phyloP scores from a whole-genome alignment of 2,888 invertebrate genomes.

The Oscheius onirici region DNA sequence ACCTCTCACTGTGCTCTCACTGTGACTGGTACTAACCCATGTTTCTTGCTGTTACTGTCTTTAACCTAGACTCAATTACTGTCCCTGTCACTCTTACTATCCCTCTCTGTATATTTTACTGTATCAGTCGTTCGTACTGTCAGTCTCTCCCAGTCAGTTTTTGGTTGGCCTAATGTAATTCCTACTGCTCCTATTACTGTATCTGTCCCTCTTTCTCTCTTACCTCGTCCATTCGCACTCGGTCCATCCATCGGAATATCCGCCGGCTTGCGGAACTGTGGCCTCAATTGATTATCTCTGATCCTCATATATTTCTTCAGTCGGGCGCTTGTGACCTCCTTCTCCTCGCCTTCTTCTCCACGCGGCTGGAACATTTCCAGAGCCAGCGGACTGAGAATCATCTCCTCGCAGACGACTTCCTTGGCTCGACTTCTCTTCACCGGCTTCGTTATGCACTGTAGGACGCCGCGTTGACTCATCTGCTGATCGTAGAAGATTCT shows the following conservation, averaged over 20 bases:
- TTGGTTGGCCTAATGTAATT: no score
- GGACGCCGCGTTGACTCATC: slow-evolving; percentile 85
- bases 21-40: no score
- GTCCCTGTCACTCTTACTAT: no score
- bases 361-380: slow-evolving; percentile 91
- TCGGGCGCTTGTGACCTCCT: slow-evolving; percentile 68
- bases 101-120: no score
- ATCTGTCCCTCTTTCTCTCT: neutral
- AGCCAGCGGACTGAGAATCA: slow-evolving; percentile 94
- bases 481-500: slow-evolving; percentile 85
- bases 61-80: no score
- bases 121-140: no score
- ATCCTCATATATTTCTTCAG: slow-evolving; percentile 66
- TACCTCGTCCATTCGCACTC: slow-evolving; percentile 70
- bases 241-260: slow-evolving; percentile 76
- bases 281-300: slow-evolving; percentile 71
- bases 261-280: slow-evolving; percentile 74
- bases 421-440: slow-evolving; percentile 74
- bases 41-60: no score
- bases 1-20: no score
- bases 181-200: no score
- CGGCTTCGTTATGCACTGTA: slow-evolving; percentile 81
- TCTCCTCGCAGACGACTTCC: slow-evolving; percentile 87
- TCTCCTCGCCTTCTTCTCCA: slow-evolving; percentile 70
- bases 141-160: no score